Evolutionary conservation across 2,888 invertebrate species (phyloP).

Genomic region (Ommatoiulus sabulosus): DNA sequence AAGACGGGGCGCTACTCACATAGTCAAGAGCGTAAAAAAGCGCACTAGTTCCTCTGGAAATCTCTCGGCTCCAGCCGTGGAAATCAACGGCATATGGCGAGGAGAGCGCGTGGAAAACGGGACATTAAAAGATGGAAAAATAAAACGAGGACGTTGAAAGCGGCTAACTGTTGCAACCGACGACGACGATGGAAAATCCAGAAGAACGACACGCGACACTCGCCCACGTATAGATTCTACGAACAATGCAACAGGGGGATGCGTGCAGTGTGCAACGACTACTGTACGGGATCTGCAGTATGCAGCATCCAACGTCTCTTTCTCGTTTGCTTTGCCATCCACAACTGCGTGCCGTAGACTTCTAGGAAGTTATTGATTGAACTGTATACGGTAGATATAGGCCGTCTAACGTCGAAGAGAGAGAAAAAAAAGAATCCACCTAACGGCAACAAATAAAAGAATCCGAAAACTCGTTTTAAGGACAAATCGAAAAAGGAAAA

Average conservation of each 20-base stretch:
- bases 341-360: neutral
- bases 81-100: neutral
- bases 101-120: neutral
- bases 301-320: slow-evolving; percentile 27
- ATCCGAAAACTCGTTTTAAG: neutral
- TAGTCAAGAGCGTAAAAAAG: slow-evolving; percentile 5
- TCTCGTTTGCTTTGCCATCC: neutral
- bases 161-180: slow-evolving; percentile 30
- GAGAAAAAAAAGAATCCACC: neutral
- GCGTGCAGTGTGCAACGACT: neutral
- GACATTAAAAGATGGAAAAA: slow-evolving; percentile 32
- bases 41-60: neutral
- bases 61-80: neutral
- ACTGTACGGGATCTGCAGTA: neutral
- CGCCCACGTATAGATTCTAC: neutral
- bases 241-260: slow-evolving; percentile 40
- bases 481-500: neutral
- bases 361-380: slow-evolving; percentile 23
- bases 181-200: neutral
- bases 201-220: neutral
- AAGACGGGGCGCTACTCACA: slow-evolving; percentile 2
- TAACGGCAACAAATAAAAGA: slow-evolving; percentile 31
- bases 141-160: slow-evolving; percentile 30
- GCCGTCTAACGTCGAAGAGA: neutral
- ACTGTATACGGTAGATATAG: neutral